Evolutionary conservation across 2,888 invertebrate species (phyloP), one percentile per base, ranked within the genome.

Genomic region (Eurytoma californica): DNA sequence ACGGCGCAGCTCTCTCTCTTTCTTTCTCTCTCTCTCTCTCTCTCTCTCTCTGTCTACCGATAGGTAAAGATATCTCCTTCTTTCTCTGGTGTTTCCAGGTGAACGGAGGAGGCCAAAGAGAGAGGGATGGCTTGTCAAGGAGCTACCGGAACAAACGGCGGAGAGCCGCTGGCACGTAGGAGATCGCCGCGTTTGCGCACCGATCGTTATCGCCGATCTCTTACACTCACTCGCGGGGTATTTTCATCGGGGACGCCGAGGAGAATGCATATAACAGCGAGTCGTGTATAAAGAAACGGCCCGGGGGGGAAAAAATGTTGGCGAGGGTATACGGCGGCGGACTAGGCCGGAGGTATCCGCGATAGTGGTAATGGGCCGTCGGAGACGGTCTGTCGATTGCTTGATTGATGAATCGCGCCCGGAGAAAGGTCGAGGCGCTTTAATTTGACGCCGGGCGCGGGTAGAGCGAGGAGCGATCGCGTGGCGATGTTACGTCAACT

Each of bases 401-500:
- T 68, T 78, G 72, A 72, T 72, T 72, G 77, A 78, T 78, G 72
- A 61, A 67, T 78, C 47, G 72, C 7, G 18, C 3, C 14, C 55
- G 3, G 20, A 49, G 57, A 65, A 49, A 77, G 69, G 18, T 69
- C 47, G 77, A 57, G 16, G 16, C 16, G 57, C 65, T 60, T 77
- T 72, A 66, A 72, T 77, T 72, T 66, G 53, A 76, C 47, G 69
- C 47, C 16, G 14, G 13, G 61, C 28, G n/a, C 12, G 20, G n/a
- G 39, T 24, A n/a, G 30, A 18, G 58, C 47, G 69, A 47, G 9
- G 30, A 58, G 57, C 28, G 61, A 49, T 16, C n/a, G 16, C 28
- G 20, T 4, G 58, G 28, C 12, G 24, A 60, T 28, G 39, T 39
- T 39, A 39, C 39, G 39, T 39, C 39, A 39, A 39, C 39, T 39